Conservation (phyloP, 1,140 invertebrate species). For the Agrypnia vestita region DNA sequence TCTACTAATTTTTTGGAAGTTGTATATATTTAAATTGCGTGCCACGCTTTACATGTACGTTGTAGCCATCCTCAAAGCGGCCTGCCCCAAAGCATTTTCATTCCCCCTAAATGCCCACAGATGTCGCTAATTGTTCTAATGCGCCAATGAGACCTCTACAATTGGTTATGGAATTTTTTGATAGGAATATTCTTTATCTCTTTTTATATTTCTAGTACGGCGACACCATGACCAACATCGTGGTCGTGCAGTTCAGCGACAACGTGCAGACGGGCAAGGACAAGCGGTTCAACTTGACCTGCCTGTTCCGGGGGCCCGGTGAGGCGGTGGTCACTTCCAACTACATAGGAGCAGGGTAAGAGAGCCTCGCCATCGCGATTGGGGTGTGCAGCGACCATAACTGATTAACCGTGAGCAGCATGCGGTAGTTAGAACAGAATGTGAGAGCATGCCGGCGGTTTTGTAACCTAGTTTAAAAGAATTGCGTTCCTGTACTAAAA, state of each 20-base stretch:
- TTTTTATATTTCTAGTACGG: no score
- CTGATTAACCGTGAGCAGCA: conserved; percentile 43
- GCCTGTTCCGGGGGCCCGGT: conserved; percentile 90
- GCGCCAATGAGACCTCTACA: no score
- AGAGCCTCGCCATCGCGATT: background rate
- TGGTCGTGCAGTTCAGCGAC: conserved; percentile 95
- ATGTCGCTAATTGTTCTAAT: no score
- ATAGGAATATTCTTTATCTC: no score
- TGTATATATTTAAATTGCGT: no score
- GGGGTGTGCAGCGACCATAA: conserved; percentile 5
- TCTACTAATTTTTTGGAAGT: no score
- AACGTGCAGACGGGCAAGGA: conserved; percentile 93
- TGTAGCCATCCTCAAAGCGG: no score
- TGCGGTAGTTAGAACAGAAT: conserved; percentile 27
- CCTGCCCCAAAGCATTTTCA: no score
- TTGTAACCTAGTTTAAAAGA: background rate
- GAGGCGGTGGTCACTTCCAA: conserved; percentile 94
- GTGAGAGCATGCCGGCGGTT: conserved; percentile 22
- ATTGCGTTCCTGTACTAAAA: no score
- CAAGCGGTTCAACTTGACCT: conserved; percentile 93
- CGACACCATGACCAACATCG: conserved; percentile 94
- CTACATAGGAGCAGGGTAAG: conserved; percentile 93
- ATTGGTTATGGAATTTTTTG: no score
- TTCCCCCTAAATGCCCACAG: no score
- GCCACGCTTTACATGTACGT: no score